Evolutionary conservation across 2,797 vertebrate species (phyloP), one percentile per base, ranked within the genome.

Genomic region (Sciurus vulgaris): DNA sequence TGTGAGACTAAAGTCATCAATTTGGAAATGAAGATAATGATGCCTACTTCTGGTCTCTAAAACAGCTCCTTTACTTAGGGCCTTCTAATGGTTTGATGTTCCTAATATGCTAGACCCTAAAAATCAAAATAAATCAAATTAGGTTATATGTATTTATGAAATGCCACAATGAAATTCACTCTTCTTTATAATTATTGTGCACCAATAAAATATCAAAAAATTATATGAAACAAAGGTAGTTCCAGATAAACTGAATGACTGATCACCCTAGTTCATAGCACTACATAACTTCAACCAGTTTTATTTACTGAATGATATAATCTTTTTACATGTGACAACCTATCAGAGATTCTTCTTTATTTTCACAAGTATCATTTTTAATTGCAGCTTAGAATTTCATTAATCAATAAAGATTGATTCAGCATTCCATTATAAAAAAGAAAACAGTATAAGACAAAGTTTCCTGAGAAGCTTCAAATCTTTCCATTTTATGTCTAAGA

Each of bases 11-110:
- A 83, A 49, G 35, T 69, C 47, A 94, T 69, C 24, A 77, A 3
- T 83, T 96, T 14, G 49, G 70, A 93, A 94, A 86, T 70, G 30
- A 91, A 67, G 47, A 30, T 86, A 94, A 86, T 93, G 28, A 82
- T 22, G 26, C 30, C 13, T 30, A 63, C 47, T 24, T n/a, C 35
- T 26, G 3, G 10, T 61, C 63, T 94, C 8, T 84, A 56, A 93
- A 38, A 76, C 7, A 82, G 47, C 83, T 89, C 56, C 41, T 93
- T 54, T n/a, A 47, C 15, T 82, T 85, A 38, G 0, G 87, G 10
- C 33, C n/a, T 90, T 47, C 28, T 76, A 59, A 54, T 33, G 49
- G 56, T 22, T 90, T 82, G 41, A 30, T 89, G 30, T 86, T 89
- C 93, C 54, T 44, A 86, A 90, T 85, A 69, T 51, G 15, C 59